Evolutionary conservation across 2,113 vertebrate species (phyloP).

Genomic region (Alethe castanea): DNA sequence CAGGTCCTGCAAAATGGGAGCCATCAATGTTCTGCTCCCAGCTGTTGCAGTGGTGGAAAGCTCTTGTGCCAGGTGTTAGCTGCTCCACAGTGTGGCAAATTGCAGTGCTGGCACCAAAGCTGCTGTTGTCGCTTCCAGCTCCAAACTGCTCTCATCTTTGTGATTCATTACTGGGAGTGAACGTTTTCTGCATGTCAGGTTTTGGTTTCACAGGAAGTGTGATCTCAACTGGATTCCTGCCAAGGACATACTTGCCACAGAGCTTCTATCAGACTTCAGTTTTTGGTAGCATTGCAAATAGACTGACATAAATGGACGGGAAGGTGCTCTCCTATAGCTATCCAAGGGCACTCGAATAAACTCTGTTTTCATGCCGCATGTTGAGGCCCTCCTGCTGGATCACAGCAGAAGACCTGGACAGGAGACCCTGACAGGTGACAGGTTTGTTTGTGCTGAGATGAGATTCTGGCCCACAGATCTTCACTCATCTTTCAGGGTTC

Average conservation of each 20-base stretch:
- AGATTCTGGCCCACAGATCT: neutral
- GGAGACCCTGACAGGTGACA: too few species aligned
- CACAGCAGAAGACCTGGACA: neutral
- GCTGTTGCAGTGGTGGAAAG: neutral
- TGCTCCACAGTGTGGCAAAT: neutral
- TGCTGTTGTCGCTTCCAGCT: neutral
- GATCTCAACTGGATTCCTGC: slow-evolving; percentile 32
- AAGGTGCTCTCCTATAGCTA: neutral
- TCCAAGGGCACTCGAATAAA: neutral
- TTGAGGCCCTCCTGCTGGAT: neutral
- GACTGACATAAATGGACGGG: neutral
- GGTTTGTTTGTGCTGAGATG: neutral
- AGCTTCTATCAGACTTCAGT: slow-evolving; percentile 1
- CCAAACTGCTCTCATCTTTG: neutral
- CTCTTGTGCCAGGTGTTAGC: neutral
- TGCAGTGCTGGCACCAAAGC: neutral
- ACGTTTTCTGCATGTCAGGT: slow-evolving; percentile 36
- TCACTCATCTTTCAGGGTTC: neutral
- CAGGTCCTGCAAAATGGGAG: neutral
- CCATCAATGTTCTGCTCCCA: neutral
- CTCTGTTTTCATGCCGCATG: neutral
- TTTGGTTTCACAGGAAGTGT: slow-evolving; percentile 25
- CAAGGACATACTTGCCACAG: neutral
- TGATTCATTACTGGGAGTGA: neutral
- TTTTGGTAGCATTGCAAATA: neutral